phyloP scores from a whole-genome alignment of 2,113 vertebrate species.

The Rhadina sibilatrix region DNA sequence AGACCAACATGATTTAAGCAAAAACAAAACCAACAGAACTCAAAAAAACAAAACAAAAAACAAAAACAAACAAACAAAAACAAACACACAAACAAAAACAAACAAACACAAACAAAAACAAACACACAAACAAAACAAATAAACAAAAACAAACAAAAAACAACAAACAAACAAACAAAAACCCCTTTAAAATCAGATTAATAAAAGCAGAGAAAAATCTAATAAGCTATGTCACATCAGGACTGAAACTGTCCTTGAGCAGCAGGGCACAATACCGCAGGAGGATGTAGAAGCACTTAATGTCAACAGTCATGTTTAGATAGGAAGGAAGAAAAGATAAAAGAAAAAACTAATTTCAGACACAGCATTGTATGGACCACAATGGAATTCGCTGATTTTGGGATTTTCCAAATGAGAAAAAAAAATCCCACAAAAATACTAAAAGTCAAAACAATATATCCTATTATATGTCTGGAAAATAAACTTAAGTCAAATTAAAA shows the following conservation, averaged over 20 bases:
- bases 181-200: background rate
- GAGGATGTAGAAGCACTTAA: background rate
- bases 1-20: background rate
- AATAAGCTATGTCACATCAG: background rate
- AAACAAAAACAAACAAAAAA: too few species aligned
- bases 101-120: too few species aligned
- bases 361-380: background rate
- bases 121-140: too few species aligned
- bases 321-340: background rate
- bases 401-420: background rate
- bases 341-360: background rate
- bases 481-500: background rate
- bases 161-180: too few species aligned
- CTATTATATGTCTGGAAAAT: background rate
- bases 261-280: background rate
- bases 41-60: too few species aligned
- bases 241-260: background rate
- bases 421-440: background rate
- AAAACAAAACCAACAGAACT: background rate
- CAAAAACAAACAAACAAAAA: too few species aligned
- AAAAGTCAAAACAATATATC: background rate
- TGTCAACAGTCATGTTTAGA: background rate
- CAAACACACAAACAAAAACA: too few species aligned
- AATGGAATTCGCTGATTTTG: background rate
- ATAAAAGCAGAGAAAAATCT: background rate